These are phyloP conservation scores for Mirounga angustirostris DNA, from an alignment of 2,113 vertebrate species.

Conservation along the genomic window DNA sequence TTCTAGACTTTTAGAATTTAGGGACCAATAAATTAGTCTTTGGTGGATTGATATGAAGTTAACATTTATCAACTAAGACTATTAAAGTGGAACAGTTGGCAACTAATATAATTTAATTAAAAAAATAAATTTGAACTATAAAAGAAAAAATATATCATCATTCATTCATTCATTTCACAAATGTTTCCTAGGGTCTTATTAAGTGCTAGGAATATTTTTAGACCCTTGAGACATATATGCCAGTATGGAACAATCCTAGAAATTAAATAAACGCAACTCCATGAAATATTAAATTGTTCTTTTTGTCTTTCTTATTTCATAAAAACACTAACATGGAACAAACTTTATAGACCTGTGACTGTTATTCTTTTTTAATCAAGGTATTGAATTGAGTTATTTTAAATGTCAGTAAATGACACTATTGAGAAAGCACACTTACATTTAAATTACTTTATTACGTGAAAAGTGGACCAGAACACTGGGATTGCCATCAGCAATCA, in stretches of 20 bases:
- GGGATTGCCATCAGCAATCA: neutral
- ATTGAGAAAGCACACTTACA: neutral
- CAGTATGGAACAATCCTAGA: neutral
- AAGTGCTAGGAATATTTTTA: neutral
- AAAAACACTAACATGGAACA: neutral
- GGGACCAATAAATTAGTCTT: neutral
- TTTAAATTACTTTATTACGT: neutral
- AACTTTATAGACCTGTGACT: neutral
- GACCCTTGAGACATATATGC: neutral
- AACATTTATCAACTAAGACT: neutral
- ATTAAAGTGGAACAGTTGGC: neutral
- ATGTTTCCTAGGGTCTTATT: neutral
- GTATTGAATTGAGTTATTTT: neutral
- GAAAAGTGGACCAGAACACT: neutral
- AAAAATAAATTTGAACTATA: neutral
- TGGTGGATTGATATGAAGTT: neutral
- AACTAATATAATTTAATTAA: neutral
- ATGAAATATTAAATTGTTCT: neutral
- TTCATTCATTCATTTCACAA: neutral
- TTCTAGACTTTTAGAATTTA: neutral
- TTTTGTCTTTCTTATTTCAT: neutral
- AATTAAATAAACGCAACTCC: neutral
- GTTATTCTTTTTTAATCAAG: neutral
- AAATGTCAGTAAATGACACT: neutral
- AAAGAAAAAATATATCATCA: neutral